These are phyloP conservation scores for Papilio demoleus DNA, from an alignment of 2,888 invertebrate species.

Conservation along the genomic window DNA sequence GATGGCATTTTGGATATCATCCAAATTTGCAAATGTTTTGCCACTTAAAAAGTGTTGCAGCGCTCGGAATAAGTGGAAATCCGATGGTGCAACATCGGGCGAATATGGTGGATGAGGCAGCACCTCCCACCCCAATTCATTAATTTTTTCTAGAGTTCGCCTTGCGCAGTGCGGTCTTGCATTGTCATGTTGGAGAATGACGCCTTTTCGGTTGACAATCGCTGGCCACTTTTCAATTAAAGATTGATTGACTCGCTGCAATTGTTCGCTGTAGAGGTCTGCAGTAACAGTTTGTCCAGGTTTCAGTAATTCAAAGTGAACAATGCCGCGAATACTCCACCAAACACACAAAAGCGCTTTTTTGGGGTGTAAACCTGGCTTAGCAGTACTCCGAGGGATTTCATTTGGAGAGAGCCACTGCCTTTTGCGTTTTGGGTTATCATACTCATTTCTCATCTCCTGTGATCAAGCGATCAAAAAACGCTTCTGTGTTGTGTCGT, in stretches of 20 bases:
- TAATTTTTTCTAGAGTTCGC: constrained; percentile 27
- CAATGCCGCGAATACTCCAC: constrained; percentile 38
- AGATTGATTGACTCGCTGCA: constrained; percentile 26
- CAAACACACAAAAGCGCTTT: constrained; percentile 37
- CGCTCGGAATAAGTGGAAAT: constrained; percentile 33
- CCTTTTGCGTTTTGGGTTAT: constrained; percentile 39
- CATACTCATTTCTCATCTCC: constrained; percentile 37
- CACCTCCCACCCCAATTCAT: constrained; percentile 38
- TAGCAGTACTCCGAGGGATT: constrained; percentile 25
- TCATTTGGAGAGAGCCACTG: constrained; percentile 33
- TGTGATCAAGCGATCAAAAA: constrained; percentile 38
- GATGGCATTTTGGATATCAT: constrained; percentile 38
- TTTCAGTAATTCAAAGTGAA: constrained; percentile 37
- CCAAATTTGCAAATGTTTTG: constrained; percentile 35
- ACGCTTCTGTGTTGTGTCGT: constrained; percentile 5
- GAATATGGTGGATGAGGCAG: constrained; percentile 41
- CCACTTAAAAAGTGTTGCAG: constrained; percentile 11
- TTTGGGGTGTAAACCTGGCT: constrained; percentile 38
- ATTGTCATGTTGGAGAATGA: constrained; percentile 34
- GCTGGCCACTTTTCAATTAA: constrained; percentile 26
- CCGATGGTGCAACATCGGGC: constrained; percentile 40
- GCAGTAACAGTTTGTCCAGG: constrained; percentile 36
- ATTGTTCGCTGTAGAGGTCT: constrained; percentile 32
- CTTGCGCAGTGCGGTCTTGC: constrained; percentile 34
- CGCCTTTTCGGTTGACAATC: constrained; percentile 31